phyloP scores from a whole-genome alignment of 2,888 invertebrate species.

The Drosophila greeni region DNA sequence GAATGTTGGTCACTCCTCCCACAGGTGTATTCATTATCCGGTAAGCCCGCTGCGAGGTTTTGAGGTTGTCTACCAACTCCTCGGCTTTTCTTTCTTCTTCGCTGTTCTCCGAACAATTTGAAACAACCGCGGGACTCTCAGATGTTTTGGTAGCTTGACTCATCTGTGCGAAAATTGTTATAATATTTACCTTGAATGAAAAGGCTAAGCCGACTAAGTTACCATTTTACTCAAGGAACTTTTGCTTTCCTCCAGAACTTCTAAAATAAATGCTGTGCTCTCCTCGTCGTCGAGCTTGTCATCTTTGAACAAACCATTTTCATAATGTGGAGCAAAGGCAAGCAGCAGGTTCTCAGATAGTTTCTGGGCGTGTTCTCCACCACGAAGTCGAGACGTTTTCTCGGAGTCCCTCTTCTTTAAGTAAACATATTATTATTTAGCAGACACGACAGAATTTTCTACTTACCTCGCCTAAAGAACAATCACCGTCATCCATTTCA shows the following conservation, averaged over 20 bases:
- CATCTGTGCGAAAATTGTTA: slow-evolving; percentile 10
- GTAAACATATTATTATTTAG: too few relatives aligned
- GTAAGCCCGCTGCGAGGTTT: slow-evolving; percentile 18
- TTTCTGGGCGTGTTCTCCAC: slow-evolving; percentile 7
- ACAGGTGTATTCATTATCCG: slow-evolving; percentile 13
- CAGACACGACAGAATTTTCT: background rate
- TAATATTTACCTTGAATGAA: background rate
- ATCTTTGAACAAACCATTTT: slow-evolving; percentile 28
- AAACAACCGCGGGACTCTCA: background rate
- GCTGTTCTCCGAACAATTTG: background rate
- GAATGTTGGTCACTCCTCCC: slow-evolving; percentile 14
- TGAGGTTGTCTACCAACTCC: slow-evolving; percentile 8
- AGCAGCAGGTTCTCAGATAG: slow-evolving; percentile 3
- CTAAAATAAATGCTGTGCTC: slow-evolving; percentile 32
- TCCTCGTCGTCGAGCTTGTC: slow-evolving; percentile 39
- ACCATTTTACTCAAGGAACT: slow-evolving; percentile 35
- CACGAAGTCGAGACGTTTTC: slow-evolving; percentile 6
- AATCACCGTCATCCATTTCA: background rate
- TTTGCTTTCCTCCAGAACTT: slow-evolving; percentile 37
- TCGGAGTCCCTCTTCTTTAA: background rate
- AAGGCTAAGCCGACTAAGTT: background rate
- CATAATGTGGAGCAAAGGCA: slow-evolving; percentile 13
- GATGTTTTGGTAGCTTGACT: background rate
- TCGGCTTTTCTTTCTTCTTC: slow-evolving; percentile 2
- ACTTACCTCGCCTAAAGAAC: background rate